Evolutionary conservation across 2,888 invertebrate species (phyloP), one percentile per base, ranked within the genome.

Genomic region (Lepas anatifera): DNA sequence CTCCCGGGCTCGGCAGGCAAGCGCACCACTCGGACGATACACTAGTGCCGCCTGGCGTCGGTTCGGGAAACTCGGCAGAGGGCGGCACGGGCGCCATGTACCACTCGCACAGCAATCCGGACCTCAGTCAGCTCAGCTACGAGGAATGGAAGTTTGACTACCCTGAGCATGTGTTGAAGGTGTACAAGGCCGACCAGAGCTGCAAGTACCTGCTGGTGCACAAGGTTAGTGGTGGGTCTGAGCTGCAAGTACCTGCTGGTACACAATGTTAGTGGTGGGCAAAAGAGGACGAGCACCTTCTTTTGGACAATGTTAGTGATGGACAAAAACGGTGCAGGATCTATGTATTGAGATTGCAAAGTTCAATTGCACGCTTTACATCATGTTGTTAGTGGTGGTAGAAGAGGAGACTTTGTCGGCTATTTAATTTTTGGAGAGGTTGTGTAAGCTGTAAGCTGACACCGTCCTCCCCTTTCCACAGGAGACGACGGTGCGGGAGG

Each of bases 141-240:
- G 91, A 92, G 78, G 92, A 91, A 77, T 82, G 87, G 68, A 85
- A 89, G 75, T 85, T 88, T 69, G 93, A 94, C 80, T 92, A 89
- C 80, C 96, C 97, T 4, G 97, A 98, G 80, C 96, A 98, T 82
- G 98, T 98, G 43, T 84, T 99, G 67, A 98, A 98, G 83, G 91
- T 92, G 69, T 98, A 88, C 82, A 92, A 90, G 83, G 89, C 94
- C 39, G 98, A 99, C 82, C 98, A 98, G 83, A 93, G 94, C 52
- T 98, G 92, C 85, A 97, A 98, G 83, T 98, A 95, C 82, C 86
- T 99, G 74, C 85, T 95, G 73, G 92, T 99, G 71, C 94, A 96
- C 80, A 96, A 96, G 83, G 95, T 83, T 74, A 73, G 75, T 63
- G n/a, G 25, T 3, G 35, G 1, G 63, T 32, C 27, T 52, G 25